These are phyloP conservation scores for Danio jaintianensis DNA, from an alignment of 2,797 vertebrate species.

Conservation along the genomic window DNA sequence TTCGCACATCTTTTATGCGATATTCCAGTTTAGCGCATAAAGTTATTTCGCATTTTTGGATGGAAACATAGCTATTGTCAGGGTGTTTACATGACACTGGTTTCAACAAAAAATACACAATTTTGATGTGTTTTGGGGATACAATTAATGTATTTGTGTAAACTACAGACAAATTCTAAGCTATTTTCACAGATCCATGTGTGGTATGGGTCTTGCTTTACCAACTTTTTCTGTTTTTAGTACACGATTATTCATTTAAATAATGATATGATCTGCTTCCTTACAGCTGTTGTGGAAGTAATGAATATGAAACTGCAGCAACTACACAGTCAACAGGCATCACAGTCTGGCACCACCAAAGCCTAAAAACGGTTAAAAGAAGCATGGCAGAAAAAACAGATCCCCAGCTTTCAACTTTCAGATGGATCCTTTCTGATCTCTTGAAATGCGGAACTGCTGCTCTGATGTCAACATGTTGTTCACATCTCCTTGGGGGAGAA, in stretches of 20 bases:
- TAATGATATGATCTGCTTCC: background rate
- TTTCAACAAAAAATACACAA: too few relatives aligned
- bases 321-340: conserved; percentile 82
- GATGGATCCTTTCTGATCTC: conserved; percentile 7
- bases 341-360: conserved; percentile 82
- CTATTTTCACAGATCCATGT: too few relatives aligned
- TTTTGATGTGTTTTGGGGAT: too few relatives aligned
- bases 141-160: too few relatives aligned
- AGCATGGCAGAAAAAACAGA: conserved; percentile 14
- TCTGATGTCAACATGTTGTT: conserved; percentile 15
- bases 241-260: background rate
- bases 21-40: too few relatives aligned
- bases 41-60: too few relatives aligned
- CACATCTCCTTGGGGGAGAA: background rate
- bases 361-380: conserved; percentile 67
- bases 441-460: conserved; percentile 8
- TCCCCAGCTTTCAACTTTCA: background rate
- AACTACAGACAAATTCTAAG: too few relatives aligned
- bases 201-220: too few relatives aligned
- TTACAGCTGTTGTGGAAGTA: conserved; percentile 89
- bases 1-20: too few relatives aligned
- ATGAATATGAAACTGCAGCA: conserved; percentile 94
- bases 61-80: too few relatives aligned
- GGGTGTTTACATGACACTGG: too few relatives aligned
- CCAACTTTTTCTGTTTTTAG: too few relatives aligned